Percentiles rank a stretch among this genome's conserved stretches.
phyloP scores from a whole-genome alignment of 2,888 invertebrate genomes.

The Autographa pulchrina region DNA sequence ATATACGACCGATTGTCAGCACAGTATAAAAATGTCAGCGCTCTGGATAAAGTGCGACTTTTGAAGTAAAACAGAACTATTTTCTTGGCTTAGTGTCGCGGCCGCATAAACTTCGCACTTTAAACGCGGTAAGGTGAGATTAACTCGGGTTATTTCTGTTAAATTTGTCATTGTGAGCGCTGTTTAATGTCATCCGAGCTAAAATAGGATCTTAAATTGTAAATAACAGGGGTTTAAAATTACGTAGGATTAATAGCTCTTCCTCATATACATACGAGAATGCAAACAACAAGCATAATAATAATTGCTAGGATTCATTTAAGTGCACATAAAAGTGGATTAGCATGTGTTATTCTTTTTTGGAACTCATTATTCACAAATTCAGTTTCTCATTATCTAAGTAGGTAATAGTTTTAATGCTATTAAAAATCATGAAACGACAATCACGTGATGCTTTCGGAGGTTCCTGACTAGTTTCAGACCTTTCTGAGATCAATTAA shows the following conservation, averaged over 20 bases:
- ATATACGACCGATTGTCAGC: constrained; percentile 41
- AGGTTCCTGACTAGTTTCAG: too few species aligned
- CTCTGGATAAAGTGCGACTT: constrained; percentile 37
- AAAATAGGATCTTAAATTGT: constrained; percentile 14
- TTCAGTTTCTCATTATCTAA: too few species aligned
- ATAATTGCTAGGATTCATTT: not conserved
- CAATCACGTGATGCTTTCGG: too few species aligned
- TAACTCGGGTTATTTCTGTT: constrained; percentile 63
- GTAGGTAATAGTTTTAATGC: too few species aligned
- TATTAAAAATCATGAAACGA: too few species aligned
- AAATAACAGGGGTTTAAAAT: constrained; percentile 6
- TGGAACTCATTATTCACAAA: too few species aligned
- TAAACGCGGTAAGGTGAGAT: constrained; percentile 55
- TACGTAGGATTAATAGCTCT: not conserved
- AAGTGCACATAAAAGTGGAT: not conserved
- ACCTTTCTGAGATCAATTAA: too few species aligned
- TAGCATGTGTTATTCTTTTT: not conserved
- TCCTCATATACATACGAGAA: not conserved
- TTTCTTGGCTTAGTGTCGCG: constrained; percentile 41
- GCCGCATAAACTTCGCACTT: constrained; percentile 59
- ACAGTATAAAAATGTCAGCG: constrained; percentile 58
- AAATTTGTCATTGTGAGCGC: constrained; percentile 51
- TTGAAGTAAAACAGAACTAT: constrained; percentile 60
- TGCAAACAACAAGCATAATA: not conserved
- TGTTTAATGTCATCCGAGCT: constrained; percentile 43